A percentile compares a stretch with the other conserved stretches of the same genome.
phyloP scores from a whole-genome alignment of 2,888 invertebrate genomes.

The Peribatodes rhomboidaria region DNA sequence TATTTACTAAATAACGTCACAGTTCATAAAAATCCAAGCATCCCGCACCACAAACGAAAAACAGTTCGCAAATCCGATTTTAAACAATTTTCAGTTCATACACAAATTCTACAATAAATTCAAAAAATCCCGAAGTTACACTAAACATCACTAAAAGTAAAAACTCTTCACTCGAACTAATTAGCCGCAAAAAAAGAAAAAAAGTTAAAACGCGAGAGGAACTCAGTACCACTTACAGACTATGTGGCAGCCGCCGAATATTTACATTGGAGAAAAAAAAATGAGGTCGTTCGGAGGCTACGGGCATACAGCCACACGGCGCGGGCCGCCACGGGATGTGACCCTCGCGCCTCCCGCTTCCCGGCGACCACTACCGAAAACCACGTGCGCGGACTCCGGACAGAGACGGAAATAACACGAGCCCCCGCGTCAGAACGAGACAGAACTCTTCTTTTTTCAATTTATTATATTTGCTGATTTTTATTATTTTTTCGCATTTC shows the following conservation, averaged over 20 bases:
- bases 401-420: conserved; percentile 60
- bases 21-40: conserved; percentile 39
- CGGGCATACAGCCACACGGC: conserved; percentile 85
- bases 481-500: conserved; percentile 87
- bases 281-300: conserved; percentile 86
- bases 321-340: conserved; percentile 85
- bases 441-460: conserved; percentile 79
- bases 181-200: conserved; percentile 60
- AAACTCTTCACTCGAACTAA: conserved; percentile 67
- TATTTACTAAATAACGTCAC: conserved; percentile 18
- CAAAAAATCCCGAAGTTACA: conserved; percentile 61
- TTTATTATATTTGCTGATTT: conserved; percentile 85
- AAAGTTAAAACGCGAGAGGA: conserved; percentile 74
- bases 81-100: conserved; percentile 51
- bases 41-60: conserved; percentile 64
- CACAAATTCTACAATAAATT: conserved; percentile 47
- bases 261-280: conserved; percentile 86
- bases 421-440: conserved; percentile 58
- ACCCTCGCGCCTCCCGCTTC: conserved; percentile 55
- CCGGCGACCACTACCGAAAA: conserved; percentile 60
- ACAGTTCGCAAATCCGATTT: conserved; percentile 59
- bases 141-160: conserved; percentile 65
- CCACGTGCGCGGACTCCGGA: conserved; percentile 82
- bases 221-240: conserved; percentile 85
- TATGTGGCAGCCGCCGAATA: conserved; percentile 85